Conservation (phyloP, 2,888 invertebrate genomes). For the Ferdinandea cuprea region DNA sequence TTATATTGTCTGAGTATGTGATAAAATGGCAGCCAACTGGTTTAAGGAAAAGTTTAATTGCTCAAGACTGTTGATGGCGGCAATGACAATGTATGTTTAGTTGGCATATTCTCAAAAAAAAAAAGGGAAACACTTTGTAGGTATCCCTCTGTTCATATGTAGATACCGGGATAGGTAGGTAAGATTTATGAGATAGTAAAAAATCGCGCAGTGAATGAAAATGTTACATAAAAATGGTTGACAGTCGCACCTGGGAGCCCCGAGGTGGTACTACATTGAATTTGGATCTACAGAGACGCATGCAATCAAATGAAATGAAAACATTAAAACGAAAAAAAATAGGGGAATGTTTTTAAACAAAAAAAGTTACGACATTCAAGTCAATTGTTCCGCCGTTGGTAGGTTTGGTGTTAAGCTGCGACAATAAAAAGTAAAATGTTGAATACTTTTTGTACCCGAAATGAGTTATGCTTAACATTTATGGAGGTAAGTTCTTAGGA, state of each 20-base stretch:
- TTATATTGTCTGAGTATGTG: constrained; percentile 9
- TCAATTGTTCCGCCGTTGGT: neutral
- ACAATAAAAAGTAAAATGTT: neutral
- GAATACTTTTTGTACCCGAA: neutral
- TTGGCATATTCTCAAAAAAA: constrained; percentile 8
- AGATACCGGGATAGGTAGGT: constrained; percentile 30
- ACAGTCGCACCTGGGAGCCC: constrained; percentile 49
- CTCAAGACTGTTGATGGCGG: constrained; percentile 23
- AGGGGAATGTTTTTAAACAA: neutral
- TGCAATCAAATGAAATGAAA: neutral
- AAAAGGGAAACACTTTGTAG: constrained; percentile 50
- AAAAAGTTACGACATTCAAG: neutral
- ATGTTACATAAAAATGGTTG: constrained; percentile 34
- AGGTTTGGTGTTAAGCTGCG: neutral
- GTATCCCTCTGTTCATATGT: constrained; percentile 21
- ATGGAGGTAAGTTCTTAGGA: too few relatives aligned
- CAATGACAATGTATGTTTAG: constrained; percentile 27
- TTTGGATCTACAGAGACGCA: neutral
- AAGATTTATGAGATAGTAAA: constrained; percentile 56
- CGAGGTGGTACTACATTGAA: neutral
- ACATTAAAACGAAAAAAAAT: neutral
- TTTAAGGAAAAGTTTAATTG: constrained; percentile 66
- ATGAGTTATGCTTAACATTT: too few relatives aligned
- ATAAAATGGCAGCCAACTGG: constrained; percentile 43
- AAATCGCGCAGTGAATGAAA: constrained; percentile 40